A percentile compares a stretch with the other conserved stretches of the same genome.
These are phyloP conservation scores for Atherinomorus stipes DNA, from an alignment of 2,113 vertebrate genomes.

Conservation along the genomic window DNA sequence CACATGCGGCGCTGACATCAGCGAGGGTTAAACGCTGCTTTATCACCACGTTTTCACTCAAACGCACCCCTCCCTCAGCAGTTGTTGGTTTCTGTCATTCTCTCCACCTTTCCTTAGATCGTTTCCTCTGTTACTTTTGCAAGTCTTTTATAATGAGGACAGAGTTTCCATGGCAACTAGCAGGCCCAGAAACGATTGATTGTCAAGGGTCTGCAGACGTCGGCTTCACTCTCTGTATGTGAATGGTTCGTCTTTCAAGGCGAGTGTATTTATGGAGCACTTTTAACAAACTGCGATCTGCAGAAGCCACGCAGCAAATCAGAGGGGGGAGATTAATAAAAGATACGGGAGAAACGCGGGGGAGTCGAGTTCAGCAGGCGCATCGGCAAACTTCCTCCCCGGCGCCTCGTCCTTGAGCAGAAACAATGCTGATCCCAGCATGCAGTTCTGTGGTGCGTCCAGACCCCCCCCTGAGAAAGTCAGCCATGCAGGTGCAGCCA, in stretches of 20 bases:
- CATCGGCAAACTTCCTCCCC: background rate
- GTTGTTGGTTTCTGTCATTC: background rate
- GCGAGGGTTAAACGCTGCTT: no score
- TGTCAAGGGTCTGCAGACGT: slow-evolving; percentile 26
- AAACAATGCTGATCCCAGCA: slow-evolving; percentile 12
- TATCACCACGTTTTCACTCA: no score
- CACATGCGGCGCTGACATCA: no score
- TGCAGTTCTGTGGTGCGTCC: background rate
- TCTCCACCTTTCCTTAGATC: slow-evolving; percentile 23
- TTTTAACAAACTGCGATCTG: slow-evolving; percentile 35
- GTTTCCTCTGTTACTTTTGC: slow-evolving; percentile 29
- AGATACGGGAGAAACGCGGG: slow-evolving; percentile 2
- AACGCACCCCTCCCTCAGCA: background rate
- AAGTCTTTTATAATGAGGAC: slow-evolving; percentile 46
- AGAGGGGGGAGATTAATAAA: slow-evolving; percentile 16
- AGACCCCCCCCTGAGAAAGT: no score
- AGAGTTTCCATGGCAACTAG: slow-evolving; percentile 53
- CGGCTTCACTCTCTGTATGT: slow-evolving; percentile 25
- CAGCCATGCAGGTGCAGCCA: no score
- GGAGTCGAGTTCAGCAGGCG: background rate
- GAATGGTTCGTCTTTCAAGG: slow-evolving; percentile 27
- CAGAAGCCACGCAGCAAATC: slow-evolving; percentile 1
- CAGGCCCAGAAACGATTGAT: slow-evolving; percentile 40
- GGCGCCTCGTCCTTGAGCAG: slow-evolving; percentile 21
- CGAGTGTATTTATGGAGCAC: slow-evolving; percentile 30